Percentiles rank a stretch among this genome's conserved stretches.
phyloP scores from a whole-genome alignment of 2,888 invertebrate species.

The Zelleria hepariella region DNA sequence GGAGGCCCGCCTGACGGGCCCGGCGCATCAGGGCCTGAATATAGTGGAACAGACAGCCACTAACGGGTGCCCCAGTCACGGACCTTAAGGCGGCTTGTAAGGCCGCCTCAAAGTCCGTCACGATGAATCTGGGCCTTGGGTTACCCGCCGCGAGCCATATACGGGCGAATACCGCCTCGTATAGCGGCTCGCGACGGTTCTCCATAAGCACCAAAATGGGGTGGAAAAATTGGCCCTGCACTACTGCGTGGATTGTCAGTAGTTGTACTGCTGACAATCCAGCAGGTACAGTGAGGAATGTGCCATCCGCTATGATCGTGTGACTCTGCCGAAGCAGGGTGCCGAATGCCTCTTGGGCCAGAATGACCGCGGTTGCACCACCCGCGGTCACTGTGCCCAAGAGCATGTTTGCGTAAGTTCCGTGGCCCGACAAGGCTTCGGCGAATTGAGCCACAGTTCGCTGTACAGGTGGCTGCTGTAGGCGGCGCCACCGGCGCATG shows the following conservation, averaged over 20 bases:
- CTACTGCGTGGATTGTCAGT: neutral
- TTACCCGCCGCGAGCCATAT: neutral
- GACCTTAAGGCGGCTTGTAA: neutral
- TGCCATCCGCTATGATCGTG: neutral
- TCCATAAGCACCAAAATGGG: neutral
- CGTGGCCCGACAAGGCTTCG: too few species aligned
- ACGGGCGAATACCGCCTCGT: neutral
- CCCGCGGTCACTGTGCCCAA: neutral
- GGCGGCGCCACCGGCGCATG: neutral
- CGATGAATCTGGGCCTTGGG: neutral
- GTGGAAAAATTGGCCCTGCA: neutral
- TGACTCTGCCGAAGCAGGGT: neutral
- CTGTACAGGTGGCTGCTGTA: neutral
- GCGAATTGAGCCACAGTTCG: too few species aligned
- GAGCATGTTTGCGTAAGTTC: neutral
- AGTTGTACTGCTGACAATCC: neutral
- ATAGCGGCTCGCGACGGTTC: neutral
- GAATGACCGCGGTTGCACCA: neutral
- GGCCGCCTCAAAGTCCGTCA: neutral
- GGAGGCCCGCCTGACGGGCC: neutral
- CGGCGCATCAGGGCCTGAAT: neutral
- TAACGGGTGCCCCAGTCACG: neutral
- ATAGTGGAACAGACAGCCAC: neutral
- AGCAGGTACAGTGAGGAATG: neutral
- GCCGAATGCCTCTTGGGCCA: neutral